Evolutionary conservation across 2,797 vertebrate species (phyloP).

Genomic region (Echiichthys vipera): DNA sequence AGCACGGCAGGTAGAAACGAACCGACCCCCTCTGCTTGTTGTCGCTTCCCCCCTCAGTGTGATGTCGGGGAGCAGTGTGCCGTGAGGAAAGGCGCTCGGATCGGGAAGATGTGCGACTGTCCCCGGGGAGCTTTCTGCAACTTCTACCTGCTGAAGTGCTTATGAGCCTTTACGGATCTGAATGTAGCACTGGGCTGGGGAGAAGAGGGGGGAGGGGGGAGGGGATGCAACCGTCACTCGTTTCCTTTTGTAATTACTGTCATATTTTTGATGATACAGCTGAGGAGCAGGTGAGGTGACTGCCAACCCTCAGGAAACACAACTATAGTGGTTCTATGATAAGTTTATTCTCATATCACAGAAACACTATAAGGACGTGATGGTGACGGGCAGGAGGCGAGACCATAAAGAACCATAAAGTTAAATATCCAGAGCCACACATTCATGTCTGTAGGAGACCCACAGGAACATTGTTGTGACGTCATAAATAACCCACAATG

Average conservation of each 20-base stretch:
- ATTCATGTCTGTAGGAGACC: conserved; percentile 19
- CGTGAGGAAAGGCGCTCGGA: conserved; percentile 85
- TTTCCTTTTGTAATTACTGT: conserved; percentile 62
- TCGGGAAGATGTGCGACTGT: conserved; percentile 85
- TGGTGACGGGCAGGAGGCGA: neutral
- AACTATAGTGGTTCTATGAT: too few relatives aligned
- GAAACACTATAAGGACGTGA: neutral
- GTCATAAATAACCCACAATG: conserved; percentile 22
- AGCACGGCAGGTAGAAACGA: neutral
- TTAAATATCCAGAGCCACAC: conserved; percentile 52
- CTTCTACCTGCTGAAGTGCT: conserved; percentile 85
- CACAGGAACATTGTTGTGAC: conserved; percentile 35
- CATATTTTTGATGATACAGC: conserved; percentile 58
- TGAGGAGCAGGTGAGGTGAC: conserved; percentile 50
- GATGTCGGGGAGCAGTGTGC: conserved; percentile 84
- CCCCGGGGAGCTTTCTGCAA: conserved; percentile 77
- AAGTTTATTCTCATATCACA: too few relatives aligned
- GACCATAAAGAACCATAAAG: neutral
- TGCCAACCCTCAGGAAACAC: conserved; percentile 19
- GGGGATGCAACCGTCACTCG: conserved; percentile 19
- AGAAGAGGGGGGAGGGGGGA: too few relatives aligned
- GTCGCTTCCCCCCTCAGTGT: conserved; percentile 66
- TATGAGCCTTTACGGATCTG: conserved; percentile 64
- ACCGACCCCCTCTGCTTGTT: neutral
- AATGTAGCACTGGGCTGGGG: conserved; percentile 35